phyloP scores from a whole-genome alignment of 2,113 vertebrate species.

The Chloroceryle aenea region DNA sequence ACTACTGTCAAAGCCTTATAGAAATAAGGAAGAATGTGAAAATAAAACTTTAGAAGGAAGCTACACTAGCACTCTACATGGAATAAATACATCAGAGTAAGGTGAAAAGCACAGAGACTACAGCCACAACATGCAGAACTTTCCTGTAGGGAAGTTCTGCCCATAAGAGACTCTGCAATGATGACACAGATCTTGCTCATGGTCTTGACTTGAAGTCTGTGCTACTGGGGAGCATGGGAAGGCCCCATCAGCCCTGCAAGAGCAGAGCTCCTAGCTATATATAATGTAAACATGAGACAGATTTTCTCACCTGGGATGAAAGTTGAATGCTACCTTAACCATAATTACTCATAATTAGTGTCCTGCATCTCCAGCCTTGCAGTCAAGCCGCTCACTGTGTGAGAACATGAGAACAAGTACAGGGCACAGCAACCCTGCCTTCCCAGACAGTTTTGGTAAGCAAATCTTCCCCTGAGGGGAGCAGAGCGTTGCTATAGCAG shows the following conservation, averaged over 20 bases:
- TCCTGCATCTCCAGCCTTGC: background rate
- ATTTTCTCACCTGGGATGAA: background rate
- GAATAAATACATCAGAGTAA: background rate
- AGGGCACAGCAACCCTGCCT: background rate
- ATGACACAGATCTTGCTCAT: background rate
- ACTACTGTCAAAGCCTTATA: background rate
- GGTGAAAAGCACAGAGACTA: background rate
- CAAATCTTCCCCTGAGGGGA: background rate
- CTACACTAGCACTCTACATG: background rate
- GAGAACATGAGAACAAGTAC: background rate
- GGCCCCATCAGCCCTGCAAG: background rate
- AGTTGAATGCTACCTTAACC: background rate
- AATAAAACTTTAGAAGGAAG: background rate
- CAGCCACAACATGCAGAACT: background rate
- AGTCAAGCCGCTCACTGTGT: fast-evolving
- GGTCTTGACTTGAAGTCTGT: background rate
- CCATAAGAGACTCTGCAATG: background rate
- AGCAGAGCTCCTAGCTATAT: background rate
- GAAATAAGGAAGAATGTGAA: background rate
- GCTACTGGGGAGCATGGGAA: background rate
- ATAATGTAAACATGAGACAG: background rate
- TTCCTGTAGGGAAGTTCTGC: background rate
- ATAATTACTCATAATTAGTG: background rate
- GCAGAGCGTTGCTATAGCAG: background rate
- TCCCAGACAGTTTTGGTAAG: background rate